Evolutionary conservation across 1,140 invertebrate genomes (phyloP), one percentile per base, ranked within the genome.

Genomic region (Lasioglossum albipes): DNA sequence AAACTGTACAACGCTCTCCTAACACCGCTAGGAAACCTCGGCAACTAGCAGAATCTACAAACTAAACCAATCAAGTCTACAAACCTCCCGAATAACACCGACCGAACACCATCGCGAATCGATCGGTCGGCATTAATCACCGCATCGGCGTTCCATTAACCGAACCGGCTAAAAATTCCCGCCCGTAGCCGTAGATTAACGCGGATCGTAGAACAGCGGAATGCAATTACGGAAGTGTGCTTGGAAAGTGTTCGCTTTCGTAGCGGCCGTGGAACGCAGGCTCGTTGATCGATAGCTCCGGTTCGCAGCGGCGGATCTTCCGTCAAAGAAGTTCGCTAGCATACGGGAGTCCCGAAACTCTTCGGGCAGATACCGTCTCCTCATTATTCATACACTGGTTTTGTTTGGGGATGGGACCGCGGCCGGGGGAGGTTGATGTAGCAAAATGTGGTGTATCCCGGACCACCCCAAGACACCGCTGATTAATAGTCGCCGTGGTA

Each of bases 211-310:
- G 45, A 49, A 49, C 27, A 2, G n/a, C 18, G 16, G 31, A 72
- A 54, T 9, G 57, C 59, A 75, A 80, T 80, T 83, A 74, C 42
- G 59, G 20, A 68, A 45, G 13, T 61, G 22, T 13, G 65, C 59
- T 64, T 64, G 54, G 31, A 18, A 69, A 83, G 61, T 36, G n/a
- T 45, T 66, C 49, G 27, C 42, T 64, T 61, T 49, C 27, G 12
- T 4, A 41, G 45, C 67, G 71, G 36, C 20, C 13, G n/a, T 20
- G 41, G 20, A 27, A 62, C 59, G 73, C 73, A 22, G 36, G 70
- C 22, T n/a, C 36, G 31, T n/a, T 83, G 73, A 83, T 83, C 76
- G 77, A 82, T 82, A 77, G 41, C 67, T 83, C 27, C 59, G 66
- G 49, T 76, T 62, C 52, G 54, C 68, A 62, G 67, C 62, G 18